Base-by-base conservation (phyloP, 2,113 vertebrate genomes). In the Scomber scombrus region DNA sequence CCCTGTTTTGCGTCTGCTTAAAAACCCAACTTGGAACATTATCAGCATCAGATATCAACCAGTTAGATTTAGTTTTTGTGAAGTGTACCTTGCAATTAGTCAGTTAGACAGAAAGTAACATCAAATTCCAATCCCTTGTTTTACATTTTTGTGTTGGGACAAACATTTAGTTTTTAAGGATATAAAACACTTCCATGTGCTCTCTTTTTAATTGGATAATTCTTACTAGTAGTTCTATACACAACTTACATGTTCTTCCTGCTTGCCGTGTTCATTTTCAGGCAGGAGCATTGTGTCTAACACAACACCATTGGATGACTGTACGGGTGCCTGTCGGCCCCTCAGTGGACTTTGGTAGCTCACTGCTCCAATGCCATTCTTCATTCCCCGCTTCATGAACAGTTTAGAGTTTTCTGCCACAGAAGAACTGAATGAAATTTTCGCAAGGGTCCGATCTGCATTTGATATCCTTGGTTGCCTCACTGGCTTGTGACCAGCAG, bases 321-420 rank as follows among this genome's bases (percentile, higher is more conserved):
- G 97, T 13, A 90, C 92, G 26, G 95, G 92, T 18, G 93, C 82
- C 46, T 93, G 95, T 11, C 75, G 91, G 57, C 95, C 89, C 75
- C 94, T 95, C 68, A 93, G 74, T 43, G 97, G 96, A 82, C 96
- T 98, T 89, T 97, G 97, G 81, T 97, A 97, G 90, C 92, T 92
- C 43, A 94, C 94, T 43, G 96, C 84, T 77, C 95, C 96, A 58
- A 97, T 96, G 23, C 96, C 96, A 3, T 98, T 98, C 80, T 92
- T 93, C 94, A 96, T 95, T 29, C 96, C 95, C 5, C 94, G 93
- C 93, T 97, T 98, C 93, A 95, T 96, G 78, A 99, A 96, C 67
- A 96, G 85, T 85, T 96, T 97, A 7, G 98, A 97, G 91, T 97
- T 97, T 89, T 99, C 96, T 46, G 96, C 90, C 92, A 96, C 85